Conservation (phyloP, 1,140 invertebrate species). For the Anastatus disparis region DNA sequence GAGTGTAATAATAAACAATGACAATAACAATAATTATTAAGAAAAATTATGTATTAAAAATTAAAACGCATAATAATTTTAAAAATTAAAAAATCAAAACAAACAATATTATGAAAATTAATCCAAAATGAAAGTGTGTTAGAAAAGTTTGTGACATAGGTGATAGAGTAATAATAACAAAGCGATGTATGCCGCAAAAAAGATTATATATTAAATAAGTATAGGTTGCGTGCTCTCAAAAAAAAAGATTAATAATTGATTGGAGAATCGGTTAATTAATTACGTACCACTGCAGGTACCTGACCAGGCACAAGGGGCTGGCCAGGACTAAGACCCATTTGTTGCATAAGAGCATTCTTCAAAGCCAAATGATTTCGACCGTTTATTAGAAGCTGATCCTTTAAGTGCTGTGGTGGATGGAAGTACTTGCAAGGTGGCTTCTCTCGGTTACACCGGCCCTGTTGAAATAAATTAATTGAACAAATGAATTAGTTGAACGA, state of each 20-base stretch:
- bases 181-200: conserved; percentile 2
- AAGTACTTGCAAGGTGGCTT: conserved; percentile 99
- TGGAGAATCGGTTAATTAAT: neutral
- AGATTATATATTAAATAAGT: neutral
- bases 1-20: conserved; percentile 10
- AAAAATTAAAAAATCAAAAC: no score
- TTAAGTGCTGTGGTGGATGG: conserved; percentile 98
- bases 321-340: conserved; percentile 90
- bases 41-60: neutral
- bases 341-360: conserved; percentile 96
- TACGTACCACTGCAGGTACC: conserved; percentile 89
- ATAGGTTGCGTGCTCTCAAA: neutral
- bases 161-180: conserved; percentile 12
- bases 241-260: neutral
- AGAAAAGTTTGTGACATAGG: conserved; percentile 20
- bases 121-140: conserved; percentile 21
- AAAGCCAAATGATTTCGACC: conserved; percentile 98
- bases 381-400: conserved; percentile 99
- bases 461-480: no score
- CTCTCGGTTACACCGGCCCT: conserved; percentile 99
- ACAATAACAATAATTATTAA: conserved; percentile 2
- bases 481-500: no score
- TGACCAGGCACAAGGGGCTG: conserved; percentile 89
- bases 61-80: conserved; percentile 7
- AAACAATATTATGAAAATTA: no score